Conservation (phyloP, 1,140 invertebrate species). For the Drosophila erecta region DNA sequence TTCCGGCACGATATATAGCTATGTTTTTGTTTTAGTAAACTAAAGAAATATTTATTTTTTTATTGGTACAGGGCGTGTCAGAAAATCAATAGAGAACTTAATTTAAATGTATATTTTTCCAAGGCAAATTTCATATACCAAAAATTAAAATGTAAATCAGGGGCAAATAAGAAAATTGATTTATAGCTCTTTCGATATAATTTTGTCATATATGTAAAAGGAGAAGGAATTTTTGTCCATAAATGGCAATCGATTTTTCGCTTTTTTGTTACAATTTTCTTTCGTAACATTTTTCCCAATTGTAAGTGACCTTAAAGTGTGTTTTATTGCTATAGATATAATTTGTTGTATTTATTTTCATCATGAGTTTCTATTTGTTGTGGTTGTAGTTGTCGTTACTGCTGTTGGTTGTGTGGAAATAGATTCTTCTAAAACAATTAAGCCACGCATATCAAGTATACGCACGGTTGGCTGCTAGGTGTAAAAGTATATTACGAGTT, state of each 20-base stretch:
- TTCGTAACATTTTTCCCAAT: slow-evolving; percentile 84
- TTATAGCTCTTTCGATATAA: slow-evolving; percentile 38
- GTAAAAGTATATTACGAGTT: slow-evolving; percentile 29
- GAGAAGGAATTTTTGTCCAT: slow-evolving; percentile 45
- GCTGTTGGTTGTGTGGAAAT: slow-evolving; percentile 39
- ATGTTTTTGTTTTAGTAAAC: slow-evolving; percentile 6
- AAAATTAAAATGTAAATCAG: slow-evolving; percentile 48
- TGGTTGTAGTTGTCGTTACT: slow-evolving; percentile 41
- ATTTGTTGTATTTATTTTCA: slow-evolving; percentile 34
- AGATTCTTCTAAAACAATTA: slow-evolving; percentile 39
- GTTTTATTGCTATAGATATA: slow-evolving; percentile 55
- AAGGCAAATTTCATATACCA: slow-evolving; percentile 30
- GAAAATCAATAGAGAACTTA: slow-evolving; percentile 50
- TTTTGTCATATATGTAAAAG: slow-evolving; percentile 13
- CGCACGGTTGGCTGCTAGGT: slow-evolving; percentile 31
- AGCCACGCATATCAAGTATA: slow-evolving; percentile 28
- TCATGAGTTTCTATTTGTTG: slow-evolving; percentile 50
- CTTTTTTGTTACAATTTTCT: slow-evolving; percentile 49
- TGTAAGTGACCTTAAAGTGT: slow-evolving; percentile 84
- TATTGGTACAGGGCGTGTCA: slow-evolving; percentile 35
- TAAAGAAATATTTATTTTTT: slow-evolving; percentile 27
- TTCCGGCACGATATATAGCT: slow-evolving; percentile 30
- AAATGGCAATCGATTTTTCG: slow-evolving; percentile 35
- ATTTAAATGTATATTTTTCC: slow-evolving; percentile 31
- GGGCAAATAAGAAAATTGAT: slow-evolving; percentile 47